Conservation (phyloP, 2,888 invertebrate species). For the Drosophila longiperda region DNA sequence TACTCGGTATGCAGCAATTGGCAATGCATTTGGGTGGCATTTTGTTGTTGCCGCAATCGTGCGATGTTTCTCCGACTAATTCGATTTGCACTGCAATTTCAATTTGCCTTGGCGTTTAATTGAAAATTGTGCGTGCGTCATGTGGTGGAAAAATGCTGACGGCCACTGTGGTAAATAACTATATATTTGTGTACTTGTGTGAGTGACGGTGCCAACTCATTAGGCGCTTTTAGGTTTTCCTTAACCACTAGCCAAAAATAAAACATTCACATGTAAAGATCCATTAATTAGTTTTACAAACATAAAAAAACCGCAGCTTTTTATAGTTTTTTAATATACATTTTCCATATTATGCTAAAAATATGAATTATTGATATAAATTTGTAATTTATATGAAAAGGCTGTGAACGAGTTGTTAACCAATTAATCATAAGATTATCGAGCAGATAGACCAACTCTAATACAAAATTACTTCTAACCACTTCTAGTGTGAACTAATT, state of each 20-base stretch:
- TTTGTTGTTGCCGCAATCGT: constrained; percentile 17
- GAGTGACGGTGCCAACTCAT: constrained; percentile 8
- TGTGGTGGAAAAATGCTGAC: constrained; percentile 21
- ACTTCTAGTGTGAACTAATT: neutral
- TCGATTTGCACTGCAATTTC: constrained; percentile 75
- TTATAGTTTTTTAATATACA: neutral
- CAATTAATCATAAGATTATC: neutral
- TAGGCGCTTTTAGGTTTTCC: constrained; percentile 53
- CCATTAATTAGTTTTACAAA: neutral
- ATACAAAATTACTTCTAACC: neutral
- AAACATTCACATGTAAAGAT: neutral
- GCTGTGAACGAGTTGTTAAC: neutral
- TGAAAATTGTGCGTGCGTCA: constrained; percentile 59
- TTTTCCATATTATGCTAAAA: neutral
- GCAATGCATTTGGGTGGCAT: neutral
- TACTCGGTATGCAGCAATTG: neutral
- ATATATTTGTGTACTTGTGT: neutral
- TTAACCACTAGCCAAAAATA: neutral
- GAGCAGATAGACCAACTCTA: neutral
- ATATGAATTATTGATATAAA: neutral
- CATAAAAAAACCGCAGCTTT: neutral
- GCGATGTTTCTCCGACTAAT: constrained; percentile 57
- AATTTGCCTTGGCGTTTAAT: constrained; percentile 65
- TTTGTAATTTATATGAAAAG: neutral
- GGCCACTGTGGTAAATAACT: constrained; percentile 6